Conservation (phyloP, 2,113 vertebrate genomes). For the Amazona vittata region DNA sequence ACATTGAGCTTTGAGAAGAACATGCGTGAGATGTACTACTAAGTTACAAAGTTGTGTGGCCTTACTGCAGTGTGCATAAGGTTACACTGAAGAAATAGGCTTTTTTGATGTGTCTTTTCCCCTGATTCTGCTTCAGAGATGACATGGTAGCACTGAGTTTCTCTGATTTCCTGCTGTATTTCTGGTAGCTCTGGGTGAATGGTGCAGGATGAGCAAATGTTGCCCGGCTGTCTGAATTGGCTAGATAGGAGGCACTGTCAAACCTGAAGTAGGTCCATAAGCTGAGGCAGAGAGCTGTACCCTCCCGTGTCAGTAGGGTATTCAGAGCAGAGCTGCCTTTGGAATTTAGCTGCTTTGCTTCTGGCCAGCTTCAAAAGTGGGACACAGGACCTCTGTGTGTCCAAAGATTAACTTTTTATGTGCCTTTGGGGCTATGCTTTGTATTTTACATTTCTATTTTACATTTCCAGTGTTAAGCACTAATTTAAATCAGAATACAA, state of each 20-base stretch:
- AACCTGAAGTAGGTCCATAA: not conserved
- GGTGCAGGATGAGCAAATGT: not conserved
- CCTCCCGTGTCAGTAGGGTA: rapidly evolving
- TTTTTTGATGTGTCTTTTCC: not conserved
- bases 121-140: not conserved
- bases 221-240: not conserved
- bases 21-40: not conserved
- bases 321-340: not conserved
- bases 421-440: not conserved
- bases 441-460: not conserved
- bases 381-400: not conserved
- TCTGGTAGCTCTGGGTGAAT: not conserved
- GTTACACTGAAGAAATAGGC: not conserved
- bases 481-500: not conserved
- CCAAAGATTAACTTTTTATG: not conserved
- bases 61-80: not conserved
- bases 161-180: not conserved
- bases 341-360: not conserved
- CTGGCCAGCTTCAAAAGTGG: not conserved
- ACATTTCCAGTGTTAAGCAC: not conserved
- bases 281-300: not conserved
- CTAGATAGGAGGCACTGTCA: not conserved
- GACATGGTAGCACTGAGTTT: not conserved
- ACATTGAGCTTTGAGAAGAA: not conserved
- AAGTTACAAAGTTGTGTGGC: not conserved